Evolutionary conservation across 2,888 invertebrate genomes (phyloP).

Genomic region (Disparrhopalites patrizii): DNA sequence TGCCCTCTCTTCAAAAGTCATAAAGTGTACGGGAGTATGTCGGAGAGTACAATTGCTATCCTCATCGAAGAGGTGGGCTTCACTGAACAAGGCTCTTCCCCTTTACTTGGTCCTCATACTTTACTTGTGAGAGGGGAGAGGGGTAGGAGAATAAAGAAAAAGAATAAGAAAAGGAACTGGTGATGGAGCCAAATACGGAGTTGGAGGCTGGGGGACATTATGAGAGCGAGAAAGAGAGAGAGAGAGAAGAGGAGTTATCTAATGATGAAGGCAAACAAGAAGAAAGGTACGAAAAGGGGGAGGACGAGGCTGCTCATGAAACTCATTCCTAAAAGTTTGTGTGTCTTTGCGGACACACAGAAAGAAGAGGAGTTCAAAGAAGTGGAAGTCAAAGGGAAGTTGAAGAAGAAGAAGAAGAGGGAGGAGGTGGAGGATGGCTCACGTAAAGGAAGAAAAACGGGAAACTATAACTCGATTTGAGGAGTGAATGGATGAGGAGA

Average conservation of each 20-base stretch:
- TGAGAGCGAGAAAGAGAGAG: too few species aligned
- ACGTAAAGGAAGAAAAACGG: constrained; percentile 9
- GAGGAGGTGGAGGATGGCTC: background rate
- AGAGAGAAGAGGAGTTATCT: constrained; percentile 23
- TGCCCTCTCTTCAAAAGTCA: too few species aligned
- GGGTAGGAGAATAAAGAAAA: too few species aligned
- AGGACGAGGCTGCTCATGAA: background rate
- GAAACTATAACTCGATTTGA: constrained; percentile 24
- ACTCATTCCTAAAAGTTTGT: background rate
- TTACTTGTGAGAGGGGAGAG: too few species aligned
- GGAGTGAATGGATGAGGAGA: background rate
- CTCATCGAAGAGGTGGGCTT: too few species aligned
- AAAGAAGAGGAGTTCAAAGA: background rate
- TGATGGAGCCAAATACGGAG: too few species aligned
- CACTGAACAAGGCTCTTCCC: too few species aligned
- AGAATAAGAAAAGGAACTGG: too few species aligned
- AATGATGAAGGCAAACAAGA: constrained; percentile 20
- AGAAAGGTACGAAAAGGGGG: background rate
- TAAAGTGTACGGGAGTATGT: too few species aligned
- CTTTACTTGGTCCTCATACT: too few species aligned
- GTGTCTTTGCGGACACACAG: background rate
- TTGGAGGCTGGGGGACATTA: too few species aligned
- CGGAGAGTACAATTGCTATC: too few species aligned
- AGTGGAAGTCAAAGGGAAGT: background rate
- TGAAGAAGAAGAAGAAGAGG: background rate